Conservation (phyloP, 1,140 invertebrate genomes). For the Luehdorfia chinensis region DNA sequence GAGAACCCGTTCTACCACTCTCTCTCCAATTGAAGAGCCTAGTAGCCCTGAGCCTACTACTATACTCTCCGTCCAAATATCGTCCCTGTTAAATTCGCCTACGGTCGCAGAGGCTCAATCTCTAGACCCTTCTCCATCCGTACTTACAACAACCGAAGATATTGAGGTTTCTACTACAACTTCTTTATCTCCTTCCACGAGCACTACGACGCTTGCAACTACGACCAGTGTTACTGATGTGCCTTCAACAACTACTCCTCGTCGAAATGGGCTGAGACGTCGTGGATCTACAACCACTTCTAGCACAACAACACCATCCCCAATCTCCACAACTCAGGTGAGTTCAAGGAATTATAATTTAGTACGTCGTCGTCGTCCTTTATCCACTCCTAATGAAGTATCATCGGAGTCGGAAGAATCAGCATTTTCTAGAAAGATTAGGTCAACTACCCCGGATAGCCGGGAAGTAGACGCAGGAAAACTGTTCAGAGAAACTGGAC, state of each 20-base stretch:
- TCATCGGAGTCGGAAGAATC: conserved; percentile 54
- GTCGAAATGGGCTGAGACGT: conserved; percentile 50
- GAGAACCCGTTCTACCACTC: conserved; percentile 54
- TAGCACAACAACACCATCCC: conserved; percentile 58
- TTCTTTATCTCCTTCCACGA: conserved; percentile 29
- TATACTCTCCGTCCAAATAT: conserved; percentile 71
- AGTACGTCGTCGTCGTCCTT: conserved; percentile 60
- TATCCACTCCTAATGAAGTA: conserved; percentile 69
- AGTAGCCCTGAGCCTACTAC: conserved; percentile 64
- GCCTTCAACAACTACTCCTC: conserved; percentile 42
- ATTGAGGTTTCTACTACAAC: conserved; percentile 35
- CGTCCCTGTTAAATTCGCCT: conserved; percentile 69
- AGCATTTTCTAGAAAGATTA: conserved; percentile 56
- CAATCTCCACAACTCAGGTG: conserved; percentile 68
- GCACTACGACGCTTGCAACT: conserved; percentile 31
- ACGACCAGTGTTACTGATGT: conserved; percentile 43
- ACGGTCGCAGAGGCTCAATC: conserved; percentile 40
- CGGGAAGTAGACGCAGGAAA: conserved; percentile 45
- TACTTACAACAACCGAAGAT: conserved; percentile 31
- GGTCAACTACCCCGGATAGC: conserved; percentile 72
- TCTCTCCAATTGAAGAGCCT: conserved; percentile 38
- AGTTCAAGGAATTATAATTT: conserved; percentile 76
- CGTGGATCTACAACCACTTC: conserved; percentile 57
- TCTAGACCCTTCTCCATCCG: conserved; percentile 33
- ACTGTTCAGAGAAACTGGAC: conserved; percentile 21